Percentiles rank a stretch among this genome's conserved stretches.
Conservation (phyloP, 2,113 vertebrate genomes). For the Carlito syrichta region DNA sequence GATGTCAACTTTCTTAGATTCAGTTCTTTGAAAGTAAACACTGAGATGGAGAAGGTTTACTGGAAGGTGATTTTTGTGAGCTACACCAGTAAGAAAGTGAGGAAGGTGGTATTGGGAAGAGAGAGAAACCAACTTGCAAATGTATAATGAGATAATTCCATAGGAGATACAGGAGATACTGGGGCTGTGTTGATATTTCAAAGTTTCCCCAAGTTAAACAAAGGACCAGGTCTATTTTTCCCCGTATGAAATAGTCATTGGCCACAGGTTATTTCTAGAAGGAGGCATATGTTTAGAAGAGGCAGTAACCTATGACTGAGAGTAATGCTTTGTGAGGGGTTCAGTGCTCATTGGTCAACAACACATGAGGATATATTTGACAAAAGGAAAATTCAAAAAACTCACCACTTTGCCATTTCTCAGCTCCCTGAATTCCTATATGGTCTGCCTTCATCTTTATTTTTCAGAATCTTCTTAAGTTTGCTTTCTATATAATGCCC, state of each 20-base stretch:
- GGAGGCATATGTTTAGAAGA: neutral
- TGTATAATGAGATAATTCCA: neutral
- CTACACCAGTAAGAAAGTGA: neutral
- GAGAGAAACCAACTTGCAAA: neutral
- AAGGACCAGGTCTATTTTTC: neutral
- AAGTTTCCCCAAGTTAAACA: neutral
- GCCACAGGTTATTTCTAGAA: fast-evolving
- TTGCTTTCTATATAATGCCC: neutral
- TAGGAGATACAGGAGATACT: neutral
- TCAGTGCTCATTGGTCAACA: neutral
- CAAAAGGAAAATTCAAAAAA: neutral
- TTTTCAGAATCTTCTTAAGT: neutral
- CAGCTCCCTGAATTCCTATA: neutral
- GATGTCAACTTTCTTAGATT: neutral
- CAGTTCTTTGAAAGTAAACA: neutral
- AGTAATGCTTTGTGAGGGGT: neutral
- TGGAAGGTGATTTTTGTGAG: neutral
- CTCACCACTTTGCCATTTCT: neutral
- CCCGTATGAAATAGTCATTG: neutral
- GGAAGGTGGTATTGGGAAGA: neutral
- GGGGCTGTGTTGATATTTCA: fast-evolving
- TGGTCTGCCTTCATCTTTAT: neutral
- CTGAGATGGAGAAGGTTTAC: neutral
- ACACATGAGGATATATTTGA: neutral
- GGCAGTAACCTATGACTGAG: too few relatives aligned